Conservation (phyloP, 2,797 vertebrate genomes). For the Brachyrhaphis roseni region DNA sequence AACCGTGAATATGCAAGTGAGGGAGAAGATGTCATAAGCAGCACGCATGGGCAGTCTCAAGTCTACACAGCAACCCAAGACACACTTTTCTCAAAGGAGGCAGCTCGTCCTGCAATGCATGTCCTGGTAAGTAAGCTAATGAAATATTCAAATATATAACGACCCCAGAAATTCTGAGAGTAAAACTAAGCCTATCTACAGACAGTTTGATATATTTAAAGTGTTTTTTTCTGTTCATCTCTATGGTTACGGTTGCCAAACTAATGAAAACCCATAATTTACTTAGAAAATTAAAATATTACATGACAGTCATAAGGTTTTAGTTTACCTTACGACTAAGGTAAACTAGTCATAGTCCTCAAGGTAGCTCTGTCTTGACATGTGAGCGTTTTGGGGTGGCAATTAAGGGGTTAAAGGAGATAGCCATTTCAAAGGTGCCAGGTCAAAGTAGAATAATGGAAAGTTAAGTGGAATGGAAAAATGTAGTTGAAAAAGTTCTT, state of each 20-base stretch:
- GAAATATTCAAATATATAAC: neutral
- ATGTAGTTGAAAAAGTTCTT: neutral
- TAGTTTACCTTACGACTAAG: neutral
- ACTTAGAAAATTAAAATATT: neutral
- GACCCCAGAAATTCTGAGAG: neutral
- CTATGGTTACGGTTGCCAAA: neutral
- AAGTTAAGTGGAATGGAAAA: neutral
- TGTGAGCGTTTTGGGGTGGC: too few species aligned
- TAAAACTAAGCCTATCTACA: neutral
- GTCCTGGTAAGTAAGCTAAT: constrained; percentile 75
- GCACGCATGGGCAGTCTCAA: constrained; percentile 22
- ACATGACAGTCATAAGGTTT: neutral
- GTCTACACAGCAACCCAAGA: constrained; percentile 74
- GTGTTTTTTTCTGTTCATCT: neutral
- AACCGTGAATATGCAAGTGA: neutral
- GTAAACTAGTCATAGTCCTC: neutral
- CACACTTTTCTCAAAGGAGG: constrained; percentile 68
- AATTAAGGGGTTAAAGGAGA: neutral
- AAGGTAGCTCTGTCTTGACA: too few species aligned
- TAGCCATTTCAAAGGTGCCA: neutral
- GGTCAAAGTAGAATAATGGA: neutral
- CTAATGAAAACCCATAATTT: neutral
- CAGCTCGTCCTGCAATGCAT: constrained; percentile 37
- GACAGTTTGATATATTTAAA: neutral
- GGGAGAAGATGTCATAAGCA: neutral